Base-by-base conservation (phyloP, 2,113 vertebrate genomes). In the Paraplagusia blochii region DNA sequence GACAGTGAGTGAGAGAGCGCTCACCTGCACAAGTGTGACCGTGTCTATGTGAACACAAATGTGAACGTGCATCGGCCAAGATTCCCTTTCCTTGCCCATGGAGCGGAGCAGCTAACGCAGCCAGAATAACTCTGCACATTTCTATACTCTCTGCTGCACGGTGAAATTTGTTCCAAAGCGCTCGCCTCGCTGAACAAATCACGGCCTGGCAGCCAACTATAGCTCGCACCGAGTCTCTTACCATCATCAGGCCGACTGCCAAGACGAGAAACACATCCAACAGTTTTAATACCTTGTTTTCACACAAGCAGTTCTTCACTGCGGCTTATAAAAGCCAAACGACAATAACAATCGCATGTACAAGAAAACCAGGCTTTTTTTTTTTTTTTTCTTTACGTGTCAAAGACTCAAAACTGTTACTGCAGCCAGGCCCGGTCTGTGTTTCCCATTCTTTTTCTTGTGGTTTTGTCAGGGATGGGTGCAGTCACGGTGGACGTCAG, bases 231-330 rank as follows among this genome's bases (percentile, higher is more conserved):
- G 48, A 33, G 56, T 76, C 79, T 77, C 74, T 81, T 77, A 71
- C 68, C 56, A 76, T 59, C 69, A 64, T 57, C 77, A 77, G 79
- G 83, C 75, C 47, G n/a, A 64, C 80, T 80, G 85, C 82, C 83
- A 87, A 72, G 43, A 45, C 38, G 66, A 74, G 68, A 80, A 82
- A 85, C 64, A 72, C 77, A 81, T 80, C 79, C 79, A 83, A 79
- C 81, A 58, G 65, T 85, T 85, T 85, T 83, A 84, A 87, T 85
- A 84, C 81, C 83, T 84, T 84, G 84, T 84, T 86, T 87, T 87
- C 74, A 86, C 83, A 82, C 81, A 76, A 81, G 68, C 64, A 76
- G 54, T 65, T 81, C 84, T 84, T 84, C 64, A 77, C 73, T 78
- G 62, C 59, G 69, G 74, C 80, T 77, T 69, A 68, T 76, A 74